Evolutionary conservation across 2,113 vertebrate genomes (phyloP).

Genomic region (Willisornis vidua): DNA sequence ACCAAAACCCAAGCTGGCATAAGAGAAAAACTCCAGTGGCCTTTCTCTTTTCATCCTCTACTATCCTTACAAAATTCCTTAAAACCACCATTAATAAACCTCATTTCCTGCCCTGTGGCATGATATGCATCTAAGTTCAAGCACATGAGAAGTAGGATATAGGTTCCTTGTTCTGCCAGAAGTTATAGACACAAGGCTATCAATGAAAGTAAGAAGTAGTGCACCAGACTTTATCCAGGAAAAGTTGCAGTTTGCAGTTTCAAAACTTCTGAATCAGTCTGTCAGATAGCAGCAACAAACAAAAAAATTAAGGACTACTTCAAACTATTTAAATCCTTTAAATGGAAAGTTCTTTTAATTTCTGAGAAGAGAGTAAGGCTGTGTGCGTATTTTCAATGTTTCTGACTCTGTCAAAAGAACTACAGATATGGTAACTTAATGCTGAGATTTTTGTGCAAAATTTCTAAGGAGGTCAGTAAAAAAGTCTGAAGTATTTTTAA

Average conservation of each 20-base stretch:
- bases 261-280: not conserved
- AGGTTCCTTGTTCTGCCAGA: not conserved
- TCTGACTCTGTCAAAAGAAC: not conserved
- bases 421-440: not conserved
- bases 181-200: not conserved
- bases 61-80: not conserved
- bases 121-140: not conserved
- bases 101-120: constrained; percentile 18
- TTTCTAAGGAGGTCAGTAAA: not conserved
- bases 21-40: not conserved
- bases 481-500: not conserved
- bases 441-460: not conserved
- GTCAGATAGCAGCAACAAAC: not conserved
- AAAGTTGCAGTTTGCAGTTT: not conserved
- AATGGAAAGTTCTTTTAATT: not conserved
- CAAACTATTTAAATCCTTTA: not conserved
- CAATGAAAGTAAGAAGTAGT: not conserved
- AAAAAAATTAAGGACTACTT: not conserved
- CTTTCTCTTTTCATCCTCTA: constrained; percentile 19
- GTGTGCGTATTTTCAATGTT: not conserved
- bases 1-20: not conserved
- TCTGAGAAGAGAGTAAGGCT: not conserved
- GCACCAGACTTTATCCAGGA: not conserved
- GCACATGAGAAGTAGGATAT: not conserved
- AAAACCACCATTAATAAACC: constrained; percentile 28